phyloP scores from a whole-genome alignment of 2,888 invertebrate genomes.

The Tipula unca region DNA sequence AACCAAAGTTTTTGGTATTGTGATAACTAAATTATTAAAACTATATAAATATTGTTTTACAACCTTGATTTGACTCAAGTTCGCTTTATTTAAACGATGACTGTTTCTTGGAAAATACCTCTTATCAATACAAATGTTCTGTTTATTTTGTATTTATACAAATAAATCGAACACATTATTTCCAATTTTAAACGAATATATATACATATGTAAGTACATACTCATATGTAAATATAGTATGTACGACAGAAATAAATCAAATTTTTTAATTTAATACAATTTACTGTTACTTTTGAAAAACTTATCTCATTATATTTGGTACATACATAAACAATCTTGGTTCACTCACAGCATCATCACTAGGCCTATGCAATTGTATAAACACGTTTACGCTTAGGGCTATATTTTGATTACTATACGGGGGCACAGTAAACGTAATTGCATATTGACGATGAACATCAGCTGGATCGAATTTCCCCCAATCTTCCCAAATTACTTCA shows the following conservation, averaged over 20 bases:
- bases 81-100: background rate
- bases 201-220: no score
- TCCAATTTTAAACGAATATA: background rate
- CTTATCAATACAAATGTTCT: background rate
- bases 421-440: slow-evolving; percentile 74
- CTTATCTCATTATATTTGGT: background rate
- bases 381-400: slow-evolving; percentile 54
- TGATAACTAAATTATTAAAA: background rate
- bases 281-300: background rate
- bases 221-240: no score
- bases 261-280: background rate
- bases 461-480: background rate
- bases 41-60: background rate
- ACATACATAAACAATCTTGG: background rate
- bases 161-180: background rate
- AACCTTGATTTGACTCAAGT: background rate
- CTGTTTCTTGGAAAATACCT: background rate
- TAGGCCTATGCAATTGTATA: slow-evolving; percentile 67
- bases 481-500: slow-evolving; percentile 56
- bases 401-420: slow-evolving; percentile 59
- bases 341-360: slow-evolving; percentile 42
- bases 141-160: background rate
- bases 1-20: no score
- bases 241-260: no score
- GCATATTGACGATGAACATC: slow-evolving; percentile 91